phyloP scores from a whole-genome alignment of 2,888 invertebrate genomes.

The Mamestra brassicae region DNA sequence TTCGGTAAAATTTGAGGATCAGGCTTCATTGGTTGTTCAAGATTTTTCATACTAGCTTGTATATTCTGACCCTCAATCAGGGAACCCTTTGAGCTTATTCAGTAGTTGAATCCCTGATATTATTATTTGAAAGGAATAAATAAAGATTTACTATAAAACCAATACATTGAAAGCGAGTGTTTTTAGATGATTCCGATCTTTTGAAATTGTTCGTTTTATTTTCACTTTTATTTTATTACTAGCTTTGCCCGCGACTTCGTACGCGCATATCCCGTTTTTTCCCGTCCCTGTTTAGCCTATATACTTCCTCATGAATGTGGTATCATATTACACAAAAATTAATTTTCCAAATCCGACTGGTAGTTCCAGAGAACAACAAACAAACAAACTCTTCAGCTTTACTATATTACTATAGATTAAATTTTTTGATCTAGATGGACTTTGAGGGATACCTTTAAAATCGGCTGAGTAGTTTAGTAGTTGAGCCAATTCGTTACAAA shows the following conservation, averaged over 20 bases:
- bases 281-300: too few species aligned
- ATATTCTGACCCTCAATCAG: conserved; percentile 19
- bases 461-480: too few species aligned
- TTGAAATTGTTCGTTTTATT: conserved; percentile 29
- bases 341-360: too few species aligned
- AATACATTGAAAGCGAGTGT: conserved; percentile 22
- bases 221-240: too few species aligned
- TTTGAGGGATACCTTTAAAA: not conserved
- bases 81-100: conserved; percentile 42
- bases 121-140: conserved; percentile 53
- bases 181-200: conserved; percentile 19
- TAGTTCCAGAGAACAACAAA: too few species aligned
- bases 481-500: too few species aligned
- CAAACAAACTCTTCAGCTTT: too few species aligned
- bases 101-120: conserved; percentile 32
- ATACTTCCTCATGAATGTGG: too few species aligned
- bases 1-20: conserved; percentile 32
- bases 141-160: conserved; percentile 26
- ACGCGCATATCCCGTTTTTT: too few species aligned
- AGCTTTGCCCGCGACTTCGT: too few species aligned
- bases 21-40: conserved; percentile 1
- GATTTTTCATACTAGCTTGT: not conserved
- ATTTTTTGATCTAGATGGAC: not conserved
- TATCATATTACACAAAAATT: too few species aligned
- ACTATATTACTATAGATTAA: too few species aligned